phyloP scores from a whole-genome alignment of 2,113 vertebrate genomes.

The Puntigrus tetrazona region DNA sequence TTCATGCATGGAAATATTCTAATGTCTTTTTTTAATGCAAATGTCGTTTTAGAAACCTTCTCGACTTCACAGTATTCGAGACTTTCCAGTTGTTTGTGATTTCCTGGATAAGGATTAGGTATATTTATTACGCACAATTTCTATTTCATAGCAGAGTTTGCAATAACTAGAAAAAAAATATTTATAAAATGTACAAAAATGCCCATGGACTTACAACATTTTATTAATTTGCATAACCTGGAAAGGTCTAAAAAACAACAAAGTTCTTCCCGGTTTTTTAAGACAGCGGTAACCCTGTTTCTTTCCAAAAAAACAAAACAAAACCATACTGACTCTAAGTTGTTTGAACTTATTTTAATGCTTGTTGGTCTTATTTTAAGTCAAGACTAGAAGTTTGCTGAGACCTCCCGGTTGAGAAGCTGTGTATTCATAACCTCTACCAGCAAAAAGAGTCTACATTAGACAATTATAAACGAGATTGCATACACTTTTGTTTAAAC shows the following conservation, averaged over 20 bases:
- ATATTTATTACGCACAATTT: neutral
- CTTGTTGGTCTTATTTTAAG: neutral
- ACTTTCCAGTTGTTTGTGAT: neutral
- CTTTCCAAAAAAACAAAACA: neutral
- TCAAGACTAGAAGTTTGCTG: neutral
- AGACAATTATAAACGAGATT: slow-evolving; percentile 62
- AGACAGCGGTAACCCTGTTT: neutral
- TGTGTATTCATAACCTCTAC: slow-evolving; percentile 45
- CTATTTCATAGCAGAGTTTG: neutral
- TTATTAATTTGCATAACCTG: neutral
- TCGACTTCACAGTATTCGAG: neutral
- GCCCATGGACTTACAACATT: neutral
- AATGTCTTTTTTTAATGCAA: neutral
- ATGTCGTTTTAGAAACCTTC: slow-evolving; percentile 35
- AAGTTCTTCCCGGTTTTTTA: neutral
- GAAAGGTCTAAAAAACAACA: neutral
- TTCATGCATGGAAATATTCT: neutral
- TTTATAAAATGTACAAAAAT: neutral
- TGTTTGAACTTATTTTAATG: neutral
- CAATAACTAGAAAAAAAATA: neutral
- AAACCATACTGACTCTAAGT: neutral
- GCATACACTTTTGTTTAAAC: slow-evolving; percentile 63
- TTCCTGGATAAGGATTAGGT: neutral
- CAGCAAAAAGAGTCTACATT: slow-evolving; percentile 50
- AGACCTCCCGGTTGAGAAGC: neutral